Base-by-base conservation (phyloP, 2,888 invertebrate species). In the Agonopterix heracliana region DNA sequence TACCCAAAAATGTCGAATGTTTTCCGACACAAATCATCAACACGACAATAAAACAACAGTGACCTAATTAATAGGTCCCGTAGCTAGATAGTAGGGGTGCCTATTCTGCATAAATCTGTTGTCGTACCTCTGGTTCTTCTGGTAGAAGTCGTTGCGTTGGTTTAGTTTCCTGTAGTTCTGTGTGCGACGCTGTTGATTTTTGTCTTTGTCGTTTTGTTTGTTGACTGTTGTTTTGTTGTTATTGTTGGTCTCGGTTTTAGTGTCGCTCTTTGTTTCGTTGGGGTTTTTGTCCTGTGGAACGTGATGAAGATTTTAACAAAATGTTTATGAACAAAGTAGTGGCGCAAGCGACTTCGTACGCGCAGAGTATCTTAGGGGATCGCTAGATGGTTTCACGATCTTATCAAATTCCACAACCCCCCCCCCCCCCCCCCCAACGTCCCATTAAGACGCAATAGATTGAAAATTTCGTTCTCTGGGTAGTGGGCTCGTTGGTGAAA, bases 21-120 rank as follows among this genome's bases (percentile, higher is more conserved):
- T 26, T 26, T 26, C 26, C 26, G 26, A 26, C 26, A 26, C 2
- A 17, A 26, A 5, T 26, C 26, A 26, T 26, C 26, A 26, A 26
- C 26, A 26, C 26, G 26, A 26, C 26, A 26, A 26, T 1, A 26
- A 26, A 26, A 26, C 5, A 26, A 26, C 26, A 26, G 26, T 26
- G 26, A 26, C 7, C 26, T 82, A 89, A 59, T 88, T 89, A 17
- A 89, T 89, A 38, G 89, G 84, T n/a, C 88, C 87, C 0, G 88
- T 85, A 9, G 88, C 86, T 45, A 89, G 59, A 51, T 88, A 89
- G 53, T 86, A 88, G 1, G 87, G 87, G 44, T 81, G 81, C 48
- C 88, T 57, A 51, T 73, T 80, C 1, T 78, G 81, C 68, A 81
- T 81, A 45, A 88, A 86, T 43, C 87, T 56, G 9, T 63, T 71